Evolutionary conservation across 2,113 vertebrate genomes (phyloP).

Genomic region (Nansenia antarctica): DNA sequence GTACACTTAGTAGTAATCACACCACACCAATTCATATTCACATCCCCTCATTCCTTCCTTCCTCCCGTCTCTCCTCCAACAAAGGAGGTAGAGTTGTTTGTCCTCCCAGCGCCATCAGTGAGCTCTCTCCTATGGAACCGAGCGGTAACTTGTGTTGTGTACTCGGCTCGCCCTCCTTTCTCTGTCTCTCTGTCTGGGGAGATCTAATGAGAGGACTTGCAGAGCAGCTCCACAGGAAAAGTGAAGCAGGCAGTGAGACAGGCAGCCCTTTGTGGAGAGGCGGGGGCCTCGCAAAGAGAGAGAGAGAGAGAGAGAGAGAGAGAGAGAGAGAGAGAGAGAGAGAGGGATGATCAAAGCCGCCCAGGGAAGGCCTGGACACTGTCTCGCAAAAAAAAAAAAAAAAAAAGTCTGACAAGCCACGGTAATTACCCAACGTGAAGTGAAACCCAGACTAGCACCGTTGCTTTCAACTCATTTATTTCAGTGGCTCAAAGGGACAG

Average conservation of each 20-base stretch:
- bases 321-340: not conserved
- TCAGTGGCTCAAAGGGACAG: too few relatives aligned
- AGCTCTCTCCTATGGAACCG: too few relatives aligned
- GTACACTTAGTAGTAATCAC: too few relatives aligned
- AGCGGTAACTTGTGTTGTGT: too few relatives aligned
- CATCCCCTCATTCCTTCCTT: too few relatives aligned
- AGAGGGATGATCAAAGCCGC: constrained; percentile 42
- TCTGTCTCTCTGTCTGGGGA: constrained; percentile 7
- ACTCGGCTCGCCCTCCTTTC: too few relatives aligned
- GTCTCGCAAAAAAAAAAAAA: too few relatives aligned
- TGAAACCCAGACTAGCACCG: not conserved
- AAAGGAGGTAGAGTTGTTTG: too few relatives aligned
- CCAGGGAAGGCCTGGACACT: constrained; percentile 33
- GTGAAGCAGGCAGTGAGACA: constrained; percentile 18
- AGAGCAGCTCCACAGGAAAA: constrained; percentile 18
- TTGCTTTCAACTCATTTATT: not conserved
- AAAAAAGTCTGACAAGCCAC: not conserved
- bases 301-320: constrained; percentile 2
- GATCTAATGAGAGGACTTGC: constrained; percentile 15
- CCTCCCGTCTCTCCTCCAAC: too few relatives aligned
- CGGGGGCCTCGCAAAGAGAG: constrained; percentile 11
- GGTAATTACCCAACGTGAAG: not conserved
- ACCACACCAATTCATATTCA: too few relatives aligned
- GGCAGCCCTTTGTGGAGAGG: constrained; percentile 44
- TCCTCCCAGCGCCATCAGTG: too few relatives aligned